Evolutionary conservation across 1,140 invertebrate genomes (phyloP), one percentile per base, ranked within the genome.

Genomic region (Hyles euphorbiae): DNA sequence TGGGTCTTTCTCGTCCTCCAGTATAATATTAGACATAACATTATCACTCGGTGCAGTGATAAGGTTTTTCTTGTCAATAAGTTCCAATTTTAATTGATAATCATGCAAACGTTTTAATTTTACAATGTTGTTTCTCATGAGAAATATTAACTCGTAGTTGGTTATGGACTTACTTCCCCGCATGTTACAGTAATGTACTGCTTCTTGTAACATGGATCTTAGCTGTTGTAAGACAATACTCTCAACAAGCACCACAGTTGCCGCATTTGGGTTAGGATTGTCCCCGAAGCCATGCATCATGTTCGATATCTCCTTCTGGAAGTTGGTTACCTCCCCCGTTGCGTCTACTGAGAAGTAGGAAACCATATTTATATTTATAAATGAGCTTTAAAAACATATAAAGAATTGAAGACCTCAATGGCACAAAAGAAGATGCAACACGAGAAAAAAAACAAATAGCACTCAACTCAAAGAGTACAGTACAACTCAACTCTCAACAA

Each of bases 201-300:
- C 91, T 80, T 92, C 91, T 67, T 90, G 87, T 10, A 94, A 63
- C 73, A 92, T 91, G 40, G 78, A 76, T 57, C 84, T 78, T 55
- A 94, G 81, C 75, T 94, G 93, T 64, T 92, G 91, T 57, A 92
- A 82, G 6, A 93, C 91, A 61, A 94, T 92, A 54, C 89, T 91
- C 82, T 94, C 93, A 0, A 94, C 91, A 43, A 94, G 70, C n/a
- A 90, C 79, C 2, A 94, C 93, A 11, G 93, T 93, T 58, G 93
- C 92, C 9, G 90, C 87, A 57, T 93, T 90, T 3, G 93, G 93
- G 54, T 91, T 91, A 22, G 90, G 88, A 75, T 92, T 92, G 69
- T 94, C 94, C n/a, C 94, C 94, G 77, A 94, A 93, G 12, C 93
- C 93, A 78, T 92, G 92, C 93, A 94, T 93, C 92, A 94, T 94